A percentile compares a stretch with the other conserved stretches of the same genome.
phyloP scores from a whole-genome alignment of 2,888 invertebrate genomes.

The Aspidiotus destructor region DNA sequence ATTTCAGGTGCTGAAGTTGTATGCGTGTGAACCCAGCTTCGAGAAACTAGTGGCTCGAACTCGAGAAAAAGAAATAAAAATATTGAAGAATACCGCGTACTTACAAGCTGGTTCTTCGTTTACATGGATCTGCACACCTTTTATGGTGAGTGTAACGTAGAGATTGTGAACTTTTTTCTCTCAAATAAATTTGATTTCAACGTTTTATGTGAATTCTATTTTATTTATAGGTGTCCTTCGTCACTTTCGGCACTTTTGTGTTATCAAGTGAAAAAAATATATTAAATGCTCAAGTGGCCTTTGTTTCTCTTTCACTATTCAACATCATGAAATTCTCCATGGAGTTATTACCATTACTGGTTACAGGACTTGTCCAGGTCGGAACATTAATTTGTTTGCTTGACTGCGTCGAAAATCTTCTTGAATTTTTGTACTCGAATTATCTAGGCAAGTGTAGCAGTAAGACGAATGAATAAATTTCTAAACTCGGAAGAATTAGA shows the following conservation, averaged over 20 bases:
- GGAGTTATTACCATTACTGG: slow-evolving; percentile 92
- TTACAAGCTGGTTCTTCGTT: slow-evolving; percentile 49
- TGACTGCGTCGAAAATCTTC: background rate
- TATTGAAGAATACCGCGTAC: slow-evolving; percentile 50
- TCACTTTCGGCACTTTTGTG: slow-evolving; percentile 82
- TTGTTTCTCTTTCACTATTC: slow-evolving; percentile 93
- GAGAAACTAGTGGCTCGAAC: slow-evolving; percentile 49
- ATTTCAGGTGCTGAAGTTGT: slow-evolving; percentile 49
- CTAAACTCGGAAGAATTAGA: slow-evolving; percentile 49
- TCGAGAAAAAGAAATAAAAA: slow-evolving; percentile 49
- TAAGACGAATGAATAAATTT: slow-evolving; percentile 49
- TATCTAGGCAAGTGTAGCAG: slow-evolving; percentile 46
- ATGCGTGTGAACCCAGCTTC: slow-evolving; percentile 56
- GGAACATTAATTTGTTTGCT: slow-evolving; percentile 41
- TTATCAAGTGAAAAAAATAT: slow-evolving; percentile 71
- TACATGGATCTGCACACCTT: slow-evolving; percentile 54
- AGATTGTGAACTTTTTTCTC: no score
- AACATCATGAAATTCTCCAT: slow-evolving; percentile 94
- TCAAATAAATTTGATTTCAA: no score
- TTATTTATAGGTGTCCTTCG: slow-evolving; percentile 49
- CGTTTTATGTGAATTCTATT: no score
- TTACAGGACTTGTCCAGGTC: slow-evolving; percentile 84
- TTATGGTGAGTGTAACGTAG: slow-evolving; percentile 46
- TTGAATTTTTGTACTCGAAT: slow-evolving; percentile 32
- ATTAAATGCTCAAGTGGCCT: slow-evolving; percentile 81